Conservation (phyloP, 2,797 vertebrate species). For the Potorous gilbertii region DNA sequence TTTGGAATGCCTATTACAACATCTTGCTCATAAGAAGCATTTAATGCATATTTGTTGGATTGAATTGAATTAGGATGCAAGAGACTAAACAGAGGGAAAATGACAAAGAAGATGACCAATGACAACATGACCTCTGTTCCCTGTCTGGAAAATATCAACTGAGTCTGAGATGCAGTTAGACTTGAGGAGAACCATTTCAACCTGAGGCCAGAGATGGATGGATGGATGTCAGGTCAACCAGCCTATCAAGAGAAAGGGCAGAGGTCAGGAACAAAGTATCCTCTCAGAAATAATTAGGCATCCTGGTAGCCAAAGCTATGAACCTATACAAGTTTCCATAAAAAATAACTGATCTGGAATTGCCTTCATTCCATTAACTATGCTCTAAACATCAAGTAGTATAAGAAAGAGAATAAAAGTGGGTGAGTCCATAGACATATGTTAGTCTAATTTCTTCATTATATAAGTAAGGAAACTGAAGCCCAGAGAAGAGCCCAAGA, state of each 20-base stretch:
- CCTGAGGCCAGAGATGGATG: neutral
- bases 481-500: neutral
- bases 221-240: neutral
- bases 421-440: neutral
- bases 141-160: neutral
- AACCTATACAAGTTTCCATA: neutral
- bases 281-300: neutral
- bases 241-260: neutral
- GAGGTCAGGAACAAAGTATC: neutral
- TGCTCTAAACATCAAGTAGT: neutral
- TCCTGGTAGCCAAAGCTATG: neutral
- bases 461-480: neutral
- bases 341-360: neutral
- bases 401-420: neutral
- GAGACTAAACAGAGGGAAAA: neutral
- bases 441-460: neutral
- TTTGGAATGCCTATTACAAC: neutral
- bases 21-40: neutral
- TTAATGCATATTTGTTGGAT: neutral
- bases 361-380: neutral
- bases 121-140: neutral
- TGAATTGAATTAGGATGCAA: neutral
- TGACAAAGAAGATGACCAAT: neutral
- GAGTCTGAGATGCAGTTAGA: neutral
- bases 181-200: neutral